phyloP scores from a whole-genome alignment of 53 echinoderm and acorn worm species.

The Henricia sp. region DNA sequence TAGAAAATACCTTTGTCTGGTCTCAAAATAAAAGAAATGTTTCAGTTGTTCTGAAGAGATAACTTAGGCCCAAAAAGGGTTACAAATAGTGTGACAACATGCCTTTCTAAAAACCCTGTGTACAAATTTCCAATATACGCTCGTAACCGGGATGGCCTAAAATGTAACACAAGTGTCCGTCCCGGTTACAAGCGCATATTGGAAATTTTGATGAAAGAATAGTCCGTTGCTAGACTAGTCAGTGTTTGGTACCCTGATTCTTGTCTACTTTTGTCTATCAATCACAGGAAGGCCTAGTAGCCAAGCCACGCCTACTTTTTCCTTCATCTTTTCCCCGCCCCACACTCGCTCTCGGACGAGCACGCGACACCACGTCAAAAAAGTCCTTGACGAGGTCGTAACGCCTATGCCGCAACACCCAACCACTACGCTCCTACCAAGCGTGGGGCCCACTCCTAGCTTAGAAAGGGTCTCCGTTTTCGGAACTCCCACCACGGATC shows the following conservation, averaged over 20 bases:
- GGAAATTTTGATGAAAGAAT: too few relatives aligned
- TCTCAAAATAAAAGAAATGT: too few relatives aligned
- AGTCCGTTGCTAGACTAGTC: too few relatives aligned
- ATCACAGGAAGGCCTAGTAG: constrained; percentile 24
- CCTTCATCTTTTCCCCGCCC: constrained; percentile 93
- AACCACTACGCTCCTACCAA: constrained; percentile 43
- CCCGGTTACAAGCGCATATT: too few relatives aligned
- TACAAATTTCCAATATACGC: too few relatives aligned
- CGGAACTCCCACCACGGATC: background rate
- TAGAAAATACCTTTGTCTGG: too few relatives aligned
- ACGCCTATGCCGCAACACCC: constrained; percentile 34
- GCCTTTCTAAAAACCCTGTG: too few relatives aligned
- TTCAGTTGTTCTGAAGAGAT: too few relatives aligned
- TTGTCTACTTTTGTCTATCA: background rate
- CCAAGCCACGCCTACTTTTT: constrained; percentile 44
- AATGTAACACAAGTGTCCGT: too few relatives aligned
- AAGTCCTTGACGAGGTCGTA: constrained; percentile 54
- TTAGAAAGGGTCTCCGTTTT: constrained; percentile 11
- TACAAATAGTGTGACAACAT: too few relatives aligned
- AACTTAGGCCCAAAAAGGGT: too few relatives aligned
- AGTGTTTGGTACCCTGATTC: background rate
- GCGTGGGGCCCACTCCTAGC: constrained; percentile 53
- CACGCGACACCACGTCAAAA: constrained; percentile 66
- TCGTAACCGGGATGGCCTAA: too few relatives aligned
- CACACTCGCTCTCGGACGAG: constrained; percentile 77